These are phyloP conservation scores for Morinoia aosen DNA, from an alignment of 2,888 invertebrate species.

Conservation along the genomic window DNA sequence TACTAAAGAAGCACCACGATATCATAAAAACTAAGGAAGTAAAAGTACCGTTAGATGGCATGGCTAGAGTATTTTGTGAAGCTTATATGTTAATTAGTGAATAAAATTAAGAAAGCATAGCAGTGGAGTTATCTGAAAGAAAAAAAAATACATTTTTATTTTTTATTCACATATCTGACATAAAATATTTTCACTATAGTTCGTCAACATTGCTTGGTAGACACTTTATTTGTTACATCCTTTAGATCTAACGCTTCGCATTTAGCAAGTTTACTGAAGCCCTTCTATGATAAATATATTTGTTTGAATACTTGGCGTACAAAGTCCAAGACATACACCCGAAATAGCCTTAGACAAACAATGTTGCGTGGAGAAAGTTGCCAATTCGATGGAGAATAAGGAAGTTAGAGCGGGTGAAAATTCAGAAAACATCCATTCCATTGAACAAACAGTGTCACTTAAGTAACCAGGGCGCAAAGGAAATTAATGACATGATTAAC, in stretches of 20 bases:
- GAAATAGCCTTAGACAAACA: background rate
- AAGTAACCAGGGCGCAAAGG: background rate
- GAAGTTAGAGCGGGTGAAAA: background rate
- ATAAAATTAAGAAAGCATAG: background rate
- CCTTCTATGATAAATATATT: background rate
- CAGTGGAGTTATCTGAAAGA: background rate
- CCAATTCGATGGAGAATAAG: background rate
- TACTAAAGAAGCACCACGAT: background rate
- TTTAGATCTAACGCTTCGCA: background rate
- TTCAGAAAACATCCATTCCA: background rate
- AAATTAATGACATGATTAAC: background rate
- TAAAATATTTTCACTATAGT: background rate
- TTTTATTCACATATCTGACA: background rate
- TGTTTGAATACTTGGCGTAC: background rate
- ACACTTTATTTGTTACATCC: too few species aligned
- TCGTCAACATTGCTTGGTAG: too few species aligned
- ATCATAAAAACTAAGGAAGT: background rate
- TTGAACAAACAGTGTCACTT: background rate
- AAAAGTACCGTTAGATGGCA: background rate
- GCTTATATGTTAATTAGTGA: background rate
- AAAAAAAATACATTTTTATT: background rate
- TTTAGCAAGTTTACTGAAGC: background rate
- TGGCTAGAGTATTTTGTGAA: background rate
- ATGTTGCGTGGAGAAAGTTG: background rate
- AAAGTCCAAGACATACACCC: background rate